Conservation (phyloP, 2,888 invertebrate species). For the Julus scandinavius region DNA sequence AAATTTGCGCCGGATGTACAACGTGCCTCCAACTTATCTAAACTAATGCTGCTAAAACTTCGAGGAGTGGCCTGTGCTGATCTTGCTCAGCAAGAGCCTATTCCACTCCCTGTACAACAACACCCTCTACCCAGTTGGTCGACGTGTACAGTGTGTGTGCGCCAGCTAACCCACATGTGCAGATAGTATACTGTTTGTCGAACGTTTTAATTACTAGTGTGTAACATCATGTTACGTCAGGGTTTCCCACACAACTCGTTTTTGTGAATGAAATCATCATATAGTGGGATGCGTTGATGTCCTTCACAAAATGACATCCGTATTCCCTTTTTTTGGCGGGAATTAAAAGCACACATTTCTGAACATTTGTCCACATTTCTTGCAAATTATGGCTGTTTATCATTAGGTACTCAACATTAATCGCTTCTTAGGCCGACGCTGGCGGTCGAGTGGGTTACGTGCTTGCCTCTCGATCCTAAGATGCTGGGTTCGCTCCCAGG, state of each 20-base stretch:
- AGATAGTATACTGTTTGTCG: background rate
- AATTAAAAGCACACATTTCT: too few species aligned
- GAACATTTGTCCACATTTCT: too few species aligned
- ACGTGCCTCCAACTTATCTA: slow-evolving; percentile 11
- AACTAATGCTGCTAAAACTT: background rate
- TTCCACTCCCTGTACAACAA: background rate
- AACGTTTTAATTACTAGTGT: background rate
- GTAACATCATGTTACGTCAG: background rate
- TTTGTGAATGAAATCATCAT: slow-evolving; percentile 18
- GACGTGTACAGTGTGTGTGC: background rate
- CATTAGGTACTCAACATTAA: too few species aligned
- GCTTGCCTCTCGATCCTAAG: too few species aligned
- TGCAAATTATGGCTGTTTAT: too few species aligned
- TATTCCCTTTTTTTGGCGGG: too few species aligned
- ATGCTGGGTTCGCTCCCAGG: too few species aligned
- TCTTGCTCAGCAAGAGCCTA: too few species aligned
- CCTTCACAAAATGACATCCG: too few species aligned
- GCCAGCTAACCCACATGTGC: background rate
- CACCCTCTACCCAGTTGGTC: background rate
- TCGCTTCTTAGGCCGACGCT: too few species aligned
- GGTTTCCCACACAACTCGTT: background rate
- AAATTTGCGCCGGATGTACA: slow-evolving; percentile 11
- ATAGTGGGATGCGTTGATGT: background rate
- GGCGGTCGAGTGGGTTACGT: too few species aligned
- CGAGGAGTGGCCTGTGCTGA: background rate